Evolutionary conservation across 2,888 invertebrate species (phyloP), one percentile per base, ranked within the genome.

Genomic region (Lepetodrilus schrolli): DNA sequence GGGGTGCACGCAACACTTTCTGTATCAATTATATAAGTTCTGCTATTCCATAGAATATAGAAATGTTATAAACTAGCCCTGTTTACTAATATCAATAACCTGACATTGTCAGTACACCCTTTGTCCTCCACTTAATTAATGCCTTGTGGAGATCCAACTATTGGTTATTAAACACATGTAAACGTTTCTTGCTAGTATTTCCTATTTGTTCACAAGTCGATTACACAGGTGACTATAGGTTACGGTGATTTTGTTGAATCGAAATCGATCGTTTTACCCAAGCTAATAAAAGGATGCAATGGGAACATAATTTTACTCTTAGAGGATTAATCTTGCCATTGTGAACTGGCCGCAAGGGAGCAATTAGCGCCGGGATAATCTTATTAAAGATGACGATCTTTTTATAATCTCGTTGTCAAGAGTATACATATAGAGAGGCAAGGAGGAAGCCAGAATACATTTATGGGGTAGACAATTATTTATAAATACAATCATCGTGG

Each of bases 251-350:
- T 58, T 30, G 17, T 30, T 58, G 26, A 58, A 30, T 30, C 30
- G 8, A 23, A 58, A 58, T 58, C 58, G 58, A 58, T 58, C 58
- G 34, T 30, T 58, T 58, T 30, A 58, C 30, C 58, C 58, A 58
- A 58, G 26, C 58, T 58, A 26, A 58, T 58, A 58, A 58, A 30
- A 58, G 58, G 58, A 58, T 30, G 58, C 58, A 7, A 58, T 34
- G 13, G 30, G 30, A 58, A 58, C 58, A 58, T 58, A 58, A 58
- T 58, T 58, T 58, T 30, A 58, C 58, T 58, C 58, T 58, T 58
- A 58, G 58, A 58, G 58, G 34, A 58, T 58, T 58, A 58, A 58
- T 58, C 58, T 26, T 30, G 17, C 30, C 58, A 30, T 58, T 58
- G 58, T 58, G 34, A 58, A 58, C 26, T 30, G 30, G 26, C 58